A percentile compares a stretch with the other conserved stretches of the same genome.
phyloP scores from a whole-genome alignment of 2,888 invertebrate genomes.

The Lypha dubia region DNA sequence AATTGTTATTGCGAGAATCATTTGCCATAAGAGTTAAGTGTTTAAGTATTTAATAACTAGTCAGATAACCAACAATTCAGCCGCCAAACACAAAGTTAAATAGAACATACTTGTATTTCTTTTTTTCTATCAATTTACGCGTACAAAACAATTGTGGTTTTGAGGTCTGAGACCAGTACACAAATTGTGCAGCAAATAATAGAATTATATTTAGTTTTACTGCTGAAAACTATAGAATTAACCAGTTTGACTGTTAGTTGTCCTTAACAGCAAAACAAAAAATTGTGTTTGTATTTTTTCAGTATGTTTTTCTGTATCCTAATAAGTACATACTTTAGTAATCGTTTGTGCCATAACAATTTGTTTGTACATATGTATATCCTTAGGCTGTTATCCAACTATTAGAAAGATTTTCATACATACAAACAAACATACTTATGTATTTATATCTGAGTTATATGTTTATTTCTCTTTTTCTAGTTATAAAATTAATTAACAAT shows the following conservation, averaged over 20 bases:
- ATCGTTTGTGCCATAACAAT: conserved; percentile 11
- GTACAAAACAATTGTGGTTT: conserved; percentile 4
- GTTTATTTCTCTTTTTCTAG: conserved; percentile 11
- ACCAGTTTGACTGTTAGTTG: not conserved
- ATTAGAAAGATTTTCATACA: conserved; percentile 6
- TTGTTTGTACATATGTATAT: not conserved
- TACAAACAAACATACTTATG: too few relatives aligned
- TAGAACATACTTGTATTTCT: not conserved
- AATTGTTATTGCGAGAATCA: conserved; percentile 54
- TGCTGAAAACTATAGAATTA: not conserved
- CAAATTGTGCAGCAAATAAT: not conserved
- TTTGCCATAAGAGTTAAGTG: conserved; percentile 49
- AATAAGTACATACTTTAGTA: conserved; percentile 6
- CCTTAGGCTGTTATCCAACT: conserved; percentile 23
- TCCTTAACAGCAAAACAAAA: not conserved
- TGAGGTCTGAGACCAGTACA: not conserved
- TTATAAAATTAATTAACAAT: conserved; percentile 23
- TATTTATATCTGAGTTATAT: conserved; percentile 11
- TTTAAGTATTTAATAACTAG: conserved; percentile 21
- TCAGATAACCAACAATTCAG: conserved; percentile 13
- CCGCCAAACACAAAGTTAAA: conserved; percentile 36
- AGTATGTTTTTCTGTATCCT: not conserved
- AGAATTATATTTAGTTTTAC: too few relatives aligned
- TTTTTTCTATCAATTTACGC: not conserved
- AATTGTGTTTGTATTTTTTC: not conserved